Base-by-base conservation (phyloP, 2,113 vertebrate species). In the Scomber colias region DNA sequence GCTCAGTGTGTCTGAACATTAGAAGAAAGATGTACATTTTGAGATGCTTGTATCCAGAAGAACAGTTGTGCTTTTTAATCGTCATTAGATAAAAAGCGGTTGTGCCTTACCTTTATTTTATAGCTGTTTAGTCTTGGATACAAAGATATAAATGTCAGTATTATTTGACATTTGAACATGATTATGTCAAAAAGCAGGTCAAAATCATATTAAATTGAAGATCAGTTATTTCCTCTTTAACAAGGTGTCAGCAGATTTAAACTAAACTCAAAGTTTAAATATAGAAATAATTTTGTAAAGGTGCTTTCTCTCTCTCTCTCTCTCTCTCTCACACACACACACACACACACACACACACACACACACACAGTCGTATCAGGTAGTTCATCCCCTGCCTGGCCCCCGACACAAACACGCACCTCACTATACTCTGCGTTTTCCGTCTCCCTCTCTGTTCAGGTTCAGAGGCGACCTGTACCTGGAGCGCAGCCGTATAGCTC, bases 381-480 rank as follows among this genome's bases (percentile, higher is more conserved):
- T 59, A 27, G 61, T 68, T 68, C 61, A 68, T 51, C 67, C 48
- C 48, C 66, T 7, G 14, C 49, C 63, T 62, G 24, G 24, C 24
- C 24, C 24, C 24, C 24, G 24, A 27, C 24, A 27, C 24, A 27
- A 27, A 27, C 24, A 27, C 24, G 24, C 24, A 27, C 24, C 24
- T 27, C 24, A 27, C 24, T 27, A 27, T 27, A 21, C 21, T 27
- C 24, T 27, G 24, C 24, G 56, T 75, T 79, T 78, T 75, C 57
- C 35, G 24, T 57, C 68, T 48, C 46, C 69, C 75, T 81, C n/a
- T 79, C 82, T 66, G 70, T 71, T 71, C 74, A 57, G 64, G 59
- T 81, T 85, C 61, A 85, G 82, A 45, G 73, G 69, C 31, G 56
- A 79, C 73, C 76, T 64, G 87, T 79, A 88, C 71, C 87, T 90